phyloP scores from a whole-genome alignment of 2,113 vertebrate species.

The Microcebus ravelobensis region DNA sequence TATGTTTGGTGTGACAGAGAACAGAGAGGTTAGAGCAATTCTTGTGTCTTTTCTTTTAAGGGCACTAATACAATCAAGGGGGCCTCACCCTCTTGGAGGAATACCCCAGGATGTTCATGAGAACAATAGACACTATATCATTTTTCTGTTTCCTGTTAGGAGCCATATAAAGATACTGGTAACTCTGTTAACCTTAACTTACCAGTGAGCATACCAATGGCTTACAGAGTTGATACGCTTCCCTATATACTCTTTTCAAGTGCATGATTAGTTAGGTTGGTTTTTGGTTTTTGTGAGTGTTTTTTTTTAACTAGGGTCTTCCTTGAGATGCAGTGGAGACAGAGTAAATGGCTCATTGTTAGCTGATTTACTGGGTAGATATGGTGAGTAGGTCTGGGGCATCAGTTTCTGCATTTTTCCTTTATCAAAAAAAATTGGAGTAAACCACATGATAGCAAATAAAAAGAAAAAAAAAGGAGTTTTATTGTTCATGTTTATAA shows the following conservation, averaged over 20 bases:
- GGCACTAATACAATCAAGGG: background rate
- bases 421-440: background rate
- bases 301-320: background rate
- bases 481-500: background rate
- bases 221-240: constrained; percentile 63
- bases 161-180: constrained; percentile 69
- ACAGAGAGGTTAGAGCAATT: background rate
- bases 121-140: constrained; percentile 55
- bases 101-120: constrained; percentile 66
- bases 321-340: background rate
- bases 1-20: background rate
- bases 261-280: constrained; percentile 42
- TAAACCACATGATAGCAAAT: background rate
- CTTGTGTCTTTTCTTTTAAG: background rate
- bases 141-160: constrained; percentile 79
- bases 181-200: constrained; percentile 73
- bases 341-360: background rate
- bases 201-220: constrained; percentile 35
- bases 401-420: background rate
- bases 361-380: constrained; percentile 52
- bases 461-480: background rate
- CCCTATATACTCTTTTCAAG: constrained; percentile 58
- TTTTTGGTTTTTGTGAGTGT: background rate
- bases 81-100: background rate
- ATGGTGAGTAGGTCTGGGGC: constrained; percentile 14